Percentiles rank a stretch among this genome's conserved stretches.
phyloP scores from a whole-genome alignment of 2,797 vertebrate genomes.

The Gambelia wislizenii region DNA sequence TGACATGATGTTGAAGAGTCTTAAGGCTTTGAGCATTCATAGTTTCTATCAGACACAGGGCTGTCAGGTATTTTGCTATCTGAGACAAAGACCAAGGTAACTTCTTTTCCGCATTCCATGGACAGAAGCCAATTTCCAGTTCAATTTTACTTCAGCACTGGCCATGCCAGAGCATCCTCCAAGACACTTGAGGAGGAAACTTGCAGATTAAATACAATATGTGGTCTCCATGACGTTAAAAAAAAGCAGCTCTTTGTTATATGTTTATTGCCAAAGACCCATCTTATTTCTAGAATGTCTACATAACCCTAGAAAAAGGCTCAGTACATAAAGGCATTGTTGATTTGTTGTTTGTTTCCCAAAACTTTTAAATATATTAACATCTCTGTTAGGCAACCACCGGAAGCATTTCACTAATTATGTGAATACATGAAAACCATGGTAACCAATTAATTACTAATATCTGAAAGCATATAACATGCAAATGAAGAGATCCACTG shows the following conservation, averaged over 20 bases:
- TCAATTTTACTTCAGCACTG: too few species aligned
- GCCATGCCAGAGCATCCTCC: too few species aligned
- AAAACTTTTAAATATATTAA: constrained; percentile 50
- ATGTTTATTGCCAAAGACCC: background rate
- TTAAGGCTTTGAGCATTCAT: too few species aligned
- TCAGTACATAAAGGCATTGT: background rate
- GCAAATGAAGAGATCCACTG: constrained; percentile 82
- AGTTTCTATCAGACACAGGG: too few species aligned
- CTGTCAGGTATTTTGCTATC: too few species aligned
- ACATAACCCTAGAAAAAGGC: background rate
- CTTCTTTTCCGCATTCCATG: too few species aligned
- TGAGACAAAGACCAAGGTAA: too few species aligned
- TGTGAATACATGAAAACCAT: constrained; percentile 68
- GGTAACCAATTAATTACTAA: constrained; percentile 71
- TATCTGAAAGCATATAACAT: constrained; percentile 75
- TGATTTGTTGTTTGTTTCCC: constrained; percentile 13
- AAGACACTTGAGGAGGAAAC: too few species aligned
- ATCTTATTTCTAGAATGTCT: background rate
- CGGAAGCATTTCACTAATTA: constrained; percentile 78
- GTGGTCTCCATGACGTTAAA: background rate
- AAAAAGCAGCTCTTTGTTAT: background rate
- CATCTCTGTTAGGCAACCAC: constrained; percentile 71
- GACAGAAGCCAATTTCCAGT: too few species aligned
- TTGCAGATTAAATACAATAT: background rate
- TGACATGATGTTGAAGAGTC: too few species aligned